These are phyloP conservation scores for Amaurobius ferox DNA, from an alignment of 2,888 invertebrate species.

Conservation along the genomic window DNA sequence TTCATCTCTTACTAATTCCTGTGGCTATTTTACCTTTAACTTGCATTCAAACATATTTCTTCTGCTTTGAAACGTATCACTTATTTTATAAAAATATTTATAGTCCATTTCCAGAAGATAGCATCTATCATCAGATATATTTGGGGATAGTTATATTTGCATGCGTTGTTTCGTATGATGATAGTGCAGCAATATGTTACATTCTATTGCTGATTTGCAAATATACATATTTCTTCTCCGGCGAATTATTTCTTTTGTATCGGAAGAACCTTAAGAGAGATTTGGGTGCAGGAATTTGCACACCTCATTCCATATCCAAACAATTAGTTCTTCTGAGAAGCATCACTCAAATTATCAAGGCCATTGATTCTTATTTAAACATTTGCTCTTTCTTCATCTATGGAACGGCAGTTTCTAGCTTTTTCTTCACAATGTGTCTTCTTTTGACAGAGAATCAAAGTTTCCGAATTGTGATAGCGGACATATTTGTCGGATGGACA, in stretches of 20 bases:
- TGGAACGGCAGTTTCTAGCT: neutral
- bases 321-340: neutral
- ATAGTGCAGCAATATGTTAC: neutral
- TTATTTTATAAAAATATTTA: neutral
- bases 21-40: neutral
- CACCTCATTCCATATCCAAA: neutral
- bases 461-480: too few species aligned
- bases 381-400: conserved; percentile 18
- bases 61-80: conserved; percentile 21
- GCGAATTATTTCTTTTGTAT: neutral
- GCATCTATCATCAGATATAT: neutral
- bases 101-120: neutral
- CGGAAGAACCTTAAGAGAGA: conserved; percentile 8
- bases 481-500: too few species aligned
- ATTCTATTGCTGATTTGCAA: conserved; percentile 22
- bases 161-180: conserved; percentile 1
- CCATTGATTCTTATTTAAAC: conserved; percentile 11
- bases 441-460: too few species aligned
- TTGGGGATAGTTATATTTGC: conserved; percentile 9
- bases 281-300: too few species aligned
- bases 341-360: conserved; percentile 1
- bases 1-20: conserved; percentile 16
- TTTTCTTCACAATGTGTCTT: too few species aligned
- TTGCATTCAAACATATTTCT: neutral
- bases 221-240: neutral